Conservation (phyloP, 2,113 vertebrate species). For the Calonectris borealis region DNA sequence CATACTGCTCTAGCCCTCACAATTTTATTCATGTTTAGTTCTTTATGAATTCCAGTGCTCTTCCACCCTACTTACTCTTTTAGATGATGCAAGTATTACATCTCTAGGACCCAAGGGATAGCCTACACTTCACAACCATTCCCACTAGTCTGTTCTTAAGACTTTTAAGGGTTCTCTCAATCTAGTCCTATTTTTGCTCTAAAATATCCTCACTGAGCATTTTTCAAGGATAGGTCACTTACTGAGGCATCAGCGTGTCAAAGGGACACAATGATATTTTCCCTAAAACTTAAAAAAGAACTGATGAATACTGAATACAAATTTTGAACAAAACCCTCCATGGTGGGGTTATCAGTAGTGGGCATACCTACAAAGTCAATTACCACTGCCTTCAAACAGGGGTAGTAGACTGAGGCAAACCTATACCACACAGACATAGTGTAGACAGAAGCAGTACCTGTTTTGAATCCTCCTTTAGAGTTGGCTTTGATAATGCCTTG, state of each 20-base stretch:
- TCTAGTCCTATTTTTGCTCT: not conserved
- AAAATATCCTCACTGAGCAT: not conserved
- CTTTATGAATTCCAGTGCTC: not conserved
- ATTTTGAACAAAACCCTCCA: not conserved
- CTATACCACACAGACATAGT: not conserved
- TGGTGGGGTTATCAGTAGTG: not conserved
- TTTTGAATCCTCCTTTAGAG: slow-evolving; percentile 77
- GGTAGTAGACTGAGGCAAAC: not conserved
- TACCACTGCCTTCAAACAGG: not conserved
- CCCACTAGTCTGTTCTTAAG: not conserved
- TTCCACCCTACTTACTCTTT: not conserved
- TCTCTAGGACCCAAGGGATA: not conserved
- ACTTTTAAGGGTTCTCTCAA: not conserved
- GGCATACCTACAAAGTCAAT: not conserved
- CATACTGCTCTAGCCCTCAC: not conserved
- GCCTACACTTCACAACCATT: not conserved
- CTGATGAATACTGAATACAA: not conserved
- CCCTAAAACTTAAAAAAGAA: not conserved
- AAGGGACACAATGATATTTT: not conserved
- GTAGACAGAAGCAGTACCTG: slow-evolving; percentile 63
- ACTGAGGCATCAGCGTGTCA: not conserved
- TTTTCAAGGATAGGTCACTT: not conserved
- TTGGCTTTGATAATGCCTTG: slow-evolving; percentile 75
- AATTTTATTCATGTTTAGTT: not conserved
- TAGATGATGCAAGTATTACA: not conserved